Evolutionary conservation across 2,113 vertebrate genomes (phyloP).

Genomic region (Alosa alosa): DNA sequence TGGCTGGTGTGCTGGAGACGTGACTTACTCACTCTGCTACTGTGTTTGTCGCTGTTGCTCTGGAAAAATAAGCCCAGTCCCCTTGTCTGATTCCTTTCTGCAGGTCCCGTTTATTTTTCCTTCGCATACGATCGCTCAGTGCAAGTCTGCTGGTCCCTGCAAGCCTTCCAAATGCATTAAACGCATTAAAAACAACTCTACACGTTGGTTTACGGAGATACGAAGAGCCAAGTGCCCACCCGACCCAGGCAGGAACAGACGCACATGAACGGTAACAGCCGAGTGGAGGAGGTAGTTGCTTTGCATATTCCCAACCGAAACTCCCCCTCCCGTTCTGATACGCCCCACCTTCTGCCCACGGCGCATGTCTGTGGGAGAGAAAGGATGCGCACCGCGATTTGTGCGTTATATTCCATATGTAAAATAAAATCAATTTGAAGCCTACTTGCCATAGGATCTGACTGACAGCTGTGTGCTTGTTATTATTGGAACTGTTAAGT

Average conservation of each 20-base stretch:
- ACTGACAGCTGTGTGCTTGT: not conserved
- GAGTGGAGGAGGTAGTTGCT: constrained; percentile 26
- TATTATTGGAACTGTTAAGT: not conserved
- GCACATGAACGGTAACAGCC: constrained; percentile 23
- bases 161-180: constrained; percentile 15
- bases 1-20: not conserved
- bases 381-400: not conserved
- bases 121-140: not conserved
- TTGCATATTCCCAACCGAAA: constrained; percentile 44
- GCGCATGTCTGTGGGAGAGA: constrained; percentile 33
- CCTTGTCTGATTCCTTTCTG: constrained; percentile 13
- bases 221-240: not conserved
- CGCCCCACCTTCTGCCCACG: constrained; percentile 39
- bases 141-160: not conserved
- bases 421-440: not conserved
- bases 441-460: not conserved
- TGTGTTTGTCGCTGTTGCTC: constrained; percentile 21
- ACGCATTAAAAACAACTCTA: not conserved
- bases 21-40: not conserved
- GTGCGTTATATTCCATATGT: not conserved
- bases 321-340: constrained; percentile 30
- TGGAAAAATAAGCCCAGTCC: constrained; percentile 24
- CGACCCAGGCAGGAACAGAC: not conserved
- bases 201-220: not conserved
- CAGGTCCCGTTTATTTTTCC: not conserved